Base-by-base conservation (phyloP, 2,888 invertebrate species). In the Ochlodes sylvanus region DNA sequence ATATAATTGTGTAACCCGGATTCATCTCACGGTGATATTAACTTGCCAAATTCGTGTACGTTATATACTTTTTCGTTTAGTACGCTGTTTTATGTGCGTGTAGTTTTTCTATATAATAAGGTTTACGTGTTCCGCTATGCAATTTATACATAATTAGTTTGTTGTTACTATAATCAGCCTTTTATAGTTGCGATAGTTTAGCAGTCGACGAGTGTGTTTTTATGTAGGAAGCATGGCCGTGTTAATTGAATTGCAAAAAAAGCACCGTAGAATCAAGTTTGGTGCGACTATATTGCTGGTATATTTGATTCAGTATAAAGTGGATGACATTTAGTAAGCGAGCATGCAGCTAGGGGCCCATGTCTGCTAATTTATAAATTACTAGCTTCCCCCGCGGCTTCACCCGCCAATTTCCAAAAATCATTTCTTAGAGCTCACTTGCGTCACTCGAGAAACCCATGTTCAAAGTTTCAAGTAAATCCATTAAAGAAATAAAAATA, bases 41-140 rank as follows among this genome's bases (percentile, higher is more conserved):
- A 73, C 64, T 75, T 74, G 72, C 74, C 73, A 75, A 73, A 77
- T 76, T 71, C 64, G 41, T 67, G 60, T 60, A 42, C 32, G 50
- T 27, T 27, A 27, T n/a, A 38, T 38, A 47, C 38, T 50, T 65
- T 58, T 41, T 58, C 65, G 27, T 60, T 60, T 32, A 47, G 44
- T 66, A 58, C 61, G 41, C 42, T 61, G 50, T 67, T 67, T 55
- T 34, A 21, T n/a, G 47, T 54, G 65, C 65, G 58, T 66, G 58
- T 32, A n/a, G 21, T 47, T 47, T 61, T 67, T 61, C 41, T 60
- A 34, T 55, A 47, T 15, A 34, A 50, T 7, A 27, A 27, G 2
- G 44, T n/a, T 2, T 38, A 56, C 3, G 41, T 56, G 38, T 27
- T 42, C 15, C 12, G 54, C 17, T 66, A 42, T 32, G 34, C 32